Evolutionary conservation across 1,140 invertebrate genomes (phyloP), one percentile per base, ranked within the genome.

Genomic region (Dreissena rostriformis): DNA sequence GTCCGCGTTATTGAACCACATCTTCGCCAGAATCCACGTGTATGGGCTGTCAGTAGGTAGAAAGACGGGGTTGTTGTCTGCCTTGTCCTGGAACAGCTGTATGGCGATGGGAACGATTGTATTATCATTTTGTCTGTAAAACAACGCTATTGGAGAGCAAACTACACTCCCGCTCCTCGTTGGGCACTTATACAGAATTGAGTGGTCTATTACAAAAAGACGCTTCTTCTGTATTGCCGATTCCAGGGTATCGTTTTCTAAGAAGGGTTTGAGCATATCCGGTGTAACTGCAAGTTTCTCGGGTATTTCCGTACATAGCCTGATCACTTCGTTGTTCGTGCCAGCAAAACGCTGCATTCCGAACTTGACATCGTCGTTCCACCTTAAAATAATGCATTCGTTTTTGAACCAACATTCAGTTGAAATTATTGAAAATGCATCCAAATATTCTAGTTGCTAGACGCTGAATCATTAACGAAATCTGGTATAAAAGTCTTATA

Each of bases 1-100:
- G 82, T 94, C 94, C 4, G 93, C 93, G 66, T 93, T 92, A 86
- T 94, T 94, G 86, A 93, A 94, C 89, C 91, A 94, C 92, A 94
- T 93, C 85, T 94, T 94, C 8, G 94, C 94, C 71, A 93, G 80
- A 39, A 94, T 83, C 94, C 94, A 94, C 0, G 92, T 93, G 75
- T 91, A 91, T 19, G 87, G 82, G 22, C 89, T 84, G 86, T 94
- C 94, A 75, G 83, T 91, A 0, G 94, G 94, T 17, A 94, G 80
- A 86, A 93, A 94, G 0, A 94, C 92, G 12, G 91, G 91, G 86
- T 93, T 93, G 24, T 92, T 39, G 51, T 22, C 84, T n/a, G 55
- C 78, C 85, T 90, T 90, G 39, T 90, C 53, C 86, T 93, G 93
- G 55, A 88, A 89, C 10, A 93, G 88, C 67, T 93, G 93, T 57